Percentiles rank a stretch among this genome's conserved stretches.
Evolutionary conservation across 2,888 invertebrate genomes (phyloP).

Genomic region (Nemoura dubitans): DNA sequence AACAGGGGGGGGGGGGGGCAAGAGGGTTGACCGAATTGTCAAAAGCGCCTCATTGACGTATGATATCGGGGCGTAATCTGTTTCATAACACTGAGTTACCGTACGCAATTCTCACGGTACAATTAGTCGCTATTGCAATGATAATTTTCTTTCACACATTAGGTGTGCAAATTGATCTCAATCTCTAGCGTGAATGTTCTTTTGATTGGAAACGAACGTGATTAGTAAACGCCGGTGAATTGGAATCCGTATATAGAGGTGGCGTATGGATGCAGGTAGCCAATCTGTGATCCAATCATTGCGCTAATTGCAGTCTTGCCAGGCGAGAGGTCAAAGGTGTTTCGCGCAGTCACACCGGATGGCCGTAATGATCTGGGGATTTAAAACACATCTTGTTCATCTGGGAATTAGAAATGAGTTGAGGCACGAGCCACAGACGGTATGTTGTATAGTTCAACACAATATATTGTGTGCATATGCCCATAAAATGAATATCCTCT

Average conservation of each 20-base stretch:
- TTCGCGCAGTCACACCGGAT: neutral
- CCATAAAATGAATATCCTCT: no score
- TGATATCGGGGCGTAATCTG: neutral
- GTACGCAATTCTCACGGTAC: constrained; percentile 8
- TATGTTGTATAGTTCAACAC: no score
- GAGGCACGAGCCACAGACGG: neutral
- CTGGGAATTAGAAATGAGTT: neutral
- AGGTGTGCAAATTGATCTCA: neutral
- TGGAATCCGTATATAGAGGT: neutral
- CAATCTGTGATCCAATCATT: neutral
- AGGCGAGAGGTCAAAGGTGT: neutral
- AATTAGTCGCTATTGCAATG: neutral
- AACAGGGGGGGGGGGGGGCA: neutral
- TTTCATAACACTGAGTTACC: neutral
- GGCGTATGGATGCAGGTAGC: neutral
- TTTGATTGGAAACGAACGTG: constrained; percentile 9
- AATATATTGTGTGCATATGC: no score
- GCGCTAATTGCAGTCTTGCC: neutral
- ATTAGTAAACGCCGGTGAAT: neutral
- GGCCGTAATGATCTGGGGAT: neutral
- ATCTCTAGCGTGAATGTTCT: neutral
- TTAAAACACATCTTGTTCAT: neutral
- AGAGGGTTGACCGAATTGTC: no score
- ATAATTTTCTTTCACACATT: neutral
- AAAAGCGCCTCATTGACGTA: no score